A percentile compares a stretch with the other conserved stretches of the same genome.
Conservation (phyloP, 2,113 vertebrate species). For the Onychostruthus taczanowskii region DNA sequence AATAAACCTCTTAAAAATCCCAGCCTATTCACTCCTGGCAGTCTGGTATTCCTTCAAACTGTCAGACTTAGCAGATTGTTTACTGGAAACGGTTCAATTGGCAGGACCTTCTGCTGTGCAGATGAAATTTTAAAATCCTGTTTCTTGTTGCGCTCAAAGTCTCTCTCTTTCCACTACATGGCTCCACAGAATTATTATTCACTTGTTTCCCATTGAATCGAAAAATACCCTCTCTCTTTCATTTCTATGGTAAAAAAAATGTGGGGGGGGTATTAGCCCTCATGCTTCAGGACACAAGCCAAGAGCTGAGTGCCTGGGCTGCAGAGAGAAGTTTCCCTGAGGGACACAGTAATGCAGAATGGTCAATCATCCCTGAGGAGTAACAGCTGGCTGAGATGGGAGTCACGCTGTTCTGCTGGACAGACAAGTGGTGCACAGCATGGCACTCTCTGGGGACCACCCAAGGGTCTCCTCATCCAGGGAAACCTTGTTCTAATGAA, state of each 20-base stretch:
- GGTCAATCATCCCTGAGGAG: background rate
- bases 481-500: constrained; percentile 19
- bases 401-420: background rate
- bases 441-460: background rate
- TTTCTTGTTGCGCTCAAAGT: constrained; percentile 75
- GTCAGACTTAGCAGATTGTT: constrained; percentile 81
- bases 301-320: background rate
- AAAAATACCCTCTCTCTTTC: constrained; percentile 68
- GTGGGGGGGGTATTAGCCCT: background rate
- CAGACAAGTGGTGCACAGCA: background rate
- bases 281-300: constrained; percentile 11
- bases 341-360: background rate
- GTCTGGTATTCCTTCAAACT: constrained; percentile 77
- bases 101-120: constrained; percentile 78
- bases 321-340: background rate
- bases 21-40: constrained; percentile 76
- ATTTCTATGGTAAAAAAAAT: constrained; percentile 39
- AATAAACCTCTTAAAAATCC: constrained; percentile 77
- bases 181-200: constrained; percentile 76
- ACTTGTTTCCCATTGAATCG: constrained; percentile 74
- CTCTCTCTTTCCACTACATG: constrained; percentile 74
- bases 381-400: background rate
- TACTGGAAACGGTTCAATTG: constrained; percentile 79
- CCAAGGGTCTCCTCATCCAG: constrained; percentile 3
- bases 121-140: constrained; percentile 79